Conservation (phyloP, 2,113 vertebrate genomes). For the Campylomormyrus numenius region DNA sequence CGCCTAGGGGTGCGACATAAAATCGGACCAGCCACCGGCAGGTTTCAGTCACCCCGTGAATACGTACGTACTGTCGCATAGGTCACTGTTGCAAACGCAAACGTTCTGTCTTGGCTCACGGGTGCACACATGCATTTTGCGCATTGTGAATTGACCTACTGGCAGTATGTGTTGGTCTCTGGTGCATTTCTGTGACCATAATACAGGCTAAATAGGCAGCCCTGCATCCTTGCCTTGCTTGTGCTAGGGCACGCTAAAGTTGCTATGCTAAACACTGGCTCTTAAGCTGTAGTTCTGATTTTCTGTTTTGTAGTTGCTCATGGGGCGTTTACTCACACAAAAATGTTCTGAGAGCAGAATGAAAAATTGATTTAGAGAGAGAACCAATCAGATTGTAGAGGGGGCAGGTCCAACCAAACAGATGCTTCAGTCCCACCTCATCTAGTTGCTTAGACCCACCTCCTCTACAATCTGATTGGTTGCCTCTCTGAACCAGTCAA, state of each 20-base stretch:
- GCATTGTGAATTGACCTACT: neutral
- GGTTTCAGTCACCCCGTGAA: neutral
- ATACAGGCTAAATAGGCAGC: conserved; percentile 21
- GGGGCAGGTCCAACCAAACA: too few relatives aligned
- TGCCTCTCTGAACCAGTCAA: too few relatives aligned
- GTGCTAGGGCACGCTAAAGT: neutral
- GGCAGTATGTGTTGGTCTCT: conserved; percentile 21
- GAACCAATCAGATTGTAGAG: too few relatives aligned
- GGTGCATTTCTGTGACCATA: neutral
- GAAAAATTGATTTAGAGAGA: too few relatives aligned
- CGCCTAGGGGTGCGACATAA: neutral
- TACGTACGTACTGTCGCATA: neutral
- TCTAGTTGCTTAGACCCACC: too few relatives aligned
- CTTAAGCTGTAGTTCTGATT: neutral
- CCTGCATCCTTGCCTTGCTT: neutral
- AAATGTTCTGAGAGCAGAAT: too few relatives aligned
- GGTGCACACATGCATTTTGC: neutral
- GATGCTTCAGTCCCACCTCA: too few relatives aligned
- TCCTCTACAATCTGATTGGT: too few relatives aligned
- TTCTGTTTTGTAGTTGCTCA: neutral
- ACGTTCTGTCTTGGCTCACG: neutral
- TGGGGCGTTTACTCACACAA: too few relatives aligned
- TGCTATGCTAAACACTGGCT: neutral
- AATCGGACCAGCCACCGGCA: neutral
- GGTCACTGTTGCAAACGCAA: neutral